These are phyloP conservation scores for Odiellus spinosus DNA, from an alignment of 2,888 invertebrate genomes.

Conservation along the genomic window DNA sequence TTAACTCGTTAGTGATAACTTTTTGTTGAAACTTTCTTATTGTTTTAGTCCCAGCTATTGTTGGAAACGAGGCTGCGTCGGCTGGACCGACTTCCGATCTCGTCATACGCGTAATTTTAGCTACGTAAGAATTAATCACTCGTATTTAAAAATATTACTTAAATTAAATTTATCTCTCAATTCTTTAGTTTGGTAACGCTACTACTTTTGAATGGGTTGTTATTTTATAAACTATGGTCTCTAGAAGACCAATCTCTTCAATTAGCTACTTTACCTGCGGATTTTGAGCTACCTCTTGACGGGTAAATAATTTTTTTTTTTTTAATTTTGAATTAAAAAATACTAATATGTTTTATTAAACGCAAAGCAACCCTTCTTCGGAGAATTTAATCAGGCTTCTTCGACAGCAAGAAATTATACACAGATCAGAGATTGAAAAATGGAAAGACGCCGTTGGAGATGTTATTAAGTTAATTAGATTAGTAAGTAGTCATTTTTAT, in stretches of 20 bases:
- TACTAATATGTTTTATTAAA: too few species aligned
- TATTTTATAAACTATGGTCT: slow-evolving; percentile 17
- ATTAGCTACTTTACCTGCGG: not conserved
- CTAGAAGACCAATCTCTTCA: slow-evolving; percentile 12
- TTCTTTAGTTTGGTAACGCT: slow-evolving; percentile 14
- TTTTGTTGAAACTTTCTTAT: too few species aligned
- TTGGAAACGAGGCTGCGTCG: too few species aligned
- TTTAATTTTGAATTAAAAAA: too few species aligned
- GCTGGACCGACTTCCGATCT: too few species aligned
- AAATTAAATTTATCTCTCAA: too few species aligned
- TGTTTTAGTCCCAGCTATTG: too few species aligned
- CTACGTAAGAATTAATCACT: too few species aligned
- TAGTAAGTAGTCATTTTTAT: slow-evolving; percentile 6
- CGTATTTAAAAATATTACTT: too few species aligned
- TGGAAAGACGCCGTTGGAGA: slow-evolving; percentile 15
- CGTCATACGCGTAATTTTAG: too few species aligned
- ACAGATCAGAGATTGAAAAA: slow-evolving; percentile 14
- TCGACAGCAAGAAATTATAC: slow-evolving; percentile 13
- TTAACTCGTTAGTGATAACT: too few species aligned
- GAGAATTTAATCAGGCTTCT: slow-evolving; percentile 4
- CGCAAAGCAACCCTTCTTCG: not conserved
- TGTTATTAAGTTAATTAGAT: slow-evolving; percentile 15
- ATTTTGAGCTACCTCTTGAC: not conserved
- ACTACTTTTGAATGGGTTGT: slow-evolving; percentile 13
- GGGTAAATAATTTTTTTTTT: not conserved